phyloP scores from a whole-genome alignment of 1,140 invertebrate species.

The Danaus plexippus region DNA sequence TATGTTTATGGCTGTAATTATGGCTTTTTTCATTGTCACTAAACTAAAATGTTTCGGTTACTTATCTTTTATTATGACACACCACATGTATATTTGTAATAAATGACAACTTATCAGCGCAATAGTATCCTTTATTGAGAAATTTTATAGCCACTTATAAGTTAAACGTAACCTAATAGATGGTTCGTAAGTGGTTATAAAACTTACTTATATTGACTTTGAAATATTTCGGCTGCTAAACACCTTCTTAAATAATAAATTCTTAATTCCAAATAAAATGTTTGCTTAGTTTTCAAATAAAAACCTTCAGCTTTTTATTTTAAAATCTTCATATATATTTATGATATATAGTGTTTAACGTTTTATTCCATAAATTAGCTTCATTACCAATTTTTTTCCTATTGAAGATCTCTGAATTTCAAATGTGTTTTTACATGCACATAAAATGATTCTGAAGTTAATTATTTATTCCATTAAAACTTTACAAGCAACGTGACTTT shows the following conservation, averaged over 20 bases:
- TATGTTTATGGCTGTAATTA: no score
- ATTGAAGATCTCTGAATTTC: constrained; percentile 2
- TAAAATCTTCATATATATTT: background rate
- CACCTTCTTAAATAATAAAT: constrained; percentile 23
- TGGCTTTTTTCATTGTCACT: no score
- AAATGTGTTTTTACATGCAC: no score
- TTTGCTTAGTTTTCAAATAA: constrained; percentile 5
- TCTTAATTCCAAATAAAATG: constrained; percentile 7
- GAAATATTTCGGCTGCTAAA: constrained; percentile 18
- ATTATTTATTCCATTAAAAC: no score
- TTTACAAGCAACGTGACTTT: no score
- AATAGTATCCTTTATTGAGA: constrained; percentile 25
- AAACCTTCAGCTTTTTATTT: background rate
- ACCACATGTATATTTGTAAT: constrained; percentile 9
- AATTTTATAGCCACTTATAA: constrained; percentile 27
- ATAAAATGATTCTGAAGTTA: no score
- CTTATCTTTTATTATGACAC: no score
- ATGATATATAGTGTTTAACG: background rate
- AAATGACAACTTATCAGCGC: constrained; percentile 21
- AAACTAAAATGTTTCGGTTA: no score
- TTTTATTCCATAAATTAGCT: constrained; percentile 4
- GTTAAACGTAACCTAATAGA: constrained; percentile 22
- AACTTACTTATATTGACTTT: constrained; percentile 19
- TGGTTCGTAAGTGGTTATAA: constrained; percentile 22
- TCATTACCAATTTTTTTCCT: constrained; percentile 3